Evolutionary conservation across 2,888 invertebrate genomes (phyloP).

Genomic region (Carcina quercana): DNA sequence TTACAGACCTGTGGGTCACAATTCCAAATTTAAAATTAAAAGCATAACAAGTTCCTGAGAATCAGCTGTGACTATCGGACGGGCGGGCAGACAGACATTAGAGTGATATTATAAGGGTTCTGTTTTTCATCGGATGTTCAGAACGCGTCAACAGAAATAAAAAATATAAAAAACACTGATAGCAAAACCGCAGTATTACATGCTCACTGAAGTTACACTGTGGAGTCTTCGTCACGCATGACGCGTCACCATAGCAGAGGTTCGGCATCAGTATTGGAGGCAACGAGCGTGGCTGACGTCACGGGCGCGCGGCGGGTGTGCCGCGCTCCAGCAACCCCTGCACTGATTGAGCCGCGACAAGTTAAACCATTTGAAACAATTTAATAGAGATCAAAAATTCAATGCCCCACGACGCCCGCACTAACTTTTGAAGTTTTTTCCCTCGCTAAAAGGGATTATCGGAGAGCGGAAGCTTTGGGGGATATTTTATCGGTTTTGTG

Average conservation of each 20-base stretch:
- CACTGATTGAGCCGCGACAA: conserved; percentile 74
- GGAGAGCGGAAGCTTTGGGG: conserved; percentile 61
- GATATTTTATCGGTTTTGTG: conserved; percentile 61
- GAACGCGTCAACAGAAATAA: no score
- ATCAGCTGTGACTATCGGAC: no score
- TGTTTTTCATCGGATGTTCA: no score
- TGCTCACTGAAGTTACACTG: conserved; percentile 2
- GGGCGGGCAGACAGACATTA: no score
- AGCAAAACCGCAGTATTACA: no score
- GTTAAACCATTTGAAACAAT: conserved; percentile 76
- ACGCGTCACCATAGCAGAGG: conserved; percentile 17
- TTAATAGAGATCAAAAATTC: conserved; percentile 75
- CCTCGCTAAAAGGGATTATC: conserved; percentile 72
- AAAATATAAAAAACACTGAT: no score
- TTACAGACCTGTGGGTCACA: no score
- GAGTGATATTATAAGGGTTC: no score
- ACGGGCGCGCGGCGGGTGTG: conserved; percentile 1
- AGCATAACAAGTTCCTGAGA: no score
- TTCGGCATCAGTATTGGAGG: conserved; percentile 32
- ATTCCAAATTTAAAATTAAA: no score
- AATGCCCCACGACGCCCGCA: conserved; percentile 61
- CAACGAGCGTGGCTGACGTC: conserved; percentile 42
- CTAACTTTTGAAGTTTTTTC: conserved; percentile 75
- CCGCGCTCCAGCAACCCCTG: conserved; percentile 30
- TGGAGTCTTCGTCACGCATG: conserved; percentile 16